A percentile compares a stretch with the other conserved stretches of the same genome.
Evolutionary conservation across 2,113 vertebrate genomes (phyloP).

Genomic region (Myrmophylax atrothorax): DNA sequence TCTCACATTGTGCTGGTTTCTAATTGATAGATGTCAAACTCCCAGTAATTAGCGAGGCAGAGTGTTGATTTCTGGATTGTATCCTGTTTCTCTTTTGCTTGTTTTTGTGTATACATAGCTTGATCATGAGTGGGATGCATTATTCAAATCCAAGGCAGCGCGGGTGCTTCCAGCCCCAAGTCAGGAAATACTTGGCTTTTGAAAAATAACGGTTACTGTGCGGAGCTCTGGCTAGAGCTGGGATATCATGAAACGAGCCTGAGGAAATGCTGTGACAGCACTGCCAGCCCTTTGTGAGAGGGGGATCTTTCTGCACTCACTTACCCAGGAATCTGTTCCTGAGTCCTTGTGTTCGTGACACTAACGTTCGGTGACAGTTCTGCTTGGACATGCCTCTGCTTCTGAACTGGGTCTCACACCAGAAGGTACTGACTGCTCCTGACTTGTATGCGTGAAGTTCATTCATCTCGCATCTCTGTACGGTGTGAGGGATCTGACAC

Average conservation of each 20-base stretch:
- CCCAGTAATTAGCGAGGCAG: background rate
- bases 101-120: background rate
- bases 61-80: background rate
- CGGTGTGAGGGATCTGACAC: background rate
- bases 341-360: background rate
- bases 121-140: background rate
- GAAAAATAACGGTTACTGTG: slow-evolving; percentile 32
- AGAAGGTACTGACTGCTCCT: slow-evolving; percentile 44
- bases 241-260: background rate
- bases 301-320: background rate
- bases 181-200: slow-evolving; percentile 64
- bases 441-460: accelerated
- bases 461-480: accelerated
- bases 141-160: background rate
- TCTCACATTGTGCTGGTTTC: background rate
- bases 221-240: background rate
- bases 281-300: background rate
- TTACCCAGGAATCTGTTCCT: background rate
- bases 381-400: background rate
- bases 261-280: background rate
- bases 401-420: slow-evolving; percentile 14
- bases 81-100: background rate
- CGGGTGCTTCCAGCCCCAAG: slow-evolving; percentile 33
- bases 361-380: background rate
- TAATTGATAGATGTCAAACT: background rate